A percentile compares a stretch with the other conserved stretches of the same genome.
phyloP scores from a whole-genome alignment of 92 coral and sea anemone genomes.

The Micromussa lordhowensis region DNA sequence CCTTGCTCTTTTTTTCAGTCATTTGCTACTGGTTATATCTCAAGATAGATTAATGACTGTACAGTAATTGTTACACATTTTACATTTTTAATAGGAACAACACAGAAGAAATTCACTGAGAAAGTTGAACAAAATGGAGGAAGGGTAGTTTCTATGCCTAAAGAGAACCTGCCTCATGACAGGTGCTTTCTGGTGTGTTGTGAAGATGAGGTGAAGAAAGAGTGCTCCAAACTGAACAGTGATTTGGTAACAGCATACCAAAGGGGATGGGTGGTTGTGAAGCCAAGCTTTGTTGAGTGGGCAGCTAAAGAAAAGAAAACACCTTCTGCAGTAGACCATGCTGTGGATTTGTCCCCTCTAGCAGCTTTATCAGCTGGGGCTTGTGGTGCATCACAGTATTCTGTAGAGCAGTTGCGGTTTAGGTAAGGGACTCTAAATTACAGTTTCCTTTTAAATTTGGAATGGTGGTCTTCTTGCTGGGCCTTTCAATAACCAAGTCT shows the following conservation, averaged over 20 bases:
- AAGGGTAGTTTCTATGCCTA: slow-evolving; percentile 6
- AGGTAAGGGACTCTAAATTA: too few relatives aligned
- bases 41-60: too few relatives aligned
- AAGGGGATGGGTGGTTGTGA: slow-evolving; percentile 1
- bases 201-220: neutral
- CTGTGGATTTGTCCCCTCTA: neutral
- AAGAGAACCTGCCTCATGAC: neutral
- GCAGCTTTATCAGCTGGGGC: neutral
- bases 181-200: neutral
- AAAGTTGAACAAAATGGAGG: slow-evolving; percentile 13
- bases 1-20: too few relatives aligned
- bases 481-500: too few relatives aligned
- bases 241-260: neutral
- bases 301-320: neutral
- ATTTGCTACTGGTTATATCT: too few relatives aligned
- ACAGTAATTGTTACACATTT: too few relatives aligned
- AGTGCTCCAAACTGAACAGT: slow-evolving; percentile 1
- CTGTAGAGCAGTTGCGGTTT: too few relatives aligned
- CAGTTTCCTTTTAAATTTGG: too few relatives aligned
- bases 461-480: too few relatives aligned
- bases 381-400: neutral
- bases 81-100: too few relatives aligned
- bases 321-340: slow-evolving; percentile 3
- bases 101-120: neutral
- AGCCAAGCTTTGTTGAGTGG: slow-evolving; percentile 5